Percentiles rank a stretch among this genome's conserved stretches.
Evolutionary conservation across 2,797 vertebrate species (phyloP).

Genomic region (Pagetopsis macropterus): DNA sequence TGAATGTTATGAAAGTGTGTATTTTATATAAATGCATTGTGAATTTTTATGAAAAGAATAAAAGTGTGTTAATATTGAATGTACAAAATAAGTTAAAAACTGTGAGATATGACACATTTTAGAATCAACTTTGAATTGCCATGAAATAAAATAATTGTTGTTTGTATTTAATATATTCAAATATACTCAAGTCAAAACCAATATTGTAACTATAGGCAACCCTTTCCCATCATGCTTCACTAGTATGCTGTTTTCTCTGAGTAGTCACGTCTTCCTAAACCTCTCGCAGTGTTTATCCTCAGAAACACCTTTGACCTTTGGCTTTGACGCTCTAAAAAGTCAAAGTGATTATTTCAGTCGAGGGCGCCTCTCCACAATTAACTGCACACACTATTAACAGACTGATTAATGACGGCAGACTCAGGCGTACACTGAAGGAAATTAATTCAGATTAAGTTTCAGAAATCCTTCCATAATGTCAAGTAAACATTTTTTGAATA

Average conservation of each 20-base stretch:
- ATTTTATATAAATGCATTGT: no score
- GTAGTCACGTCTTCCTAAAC: constrained; percentile 6
- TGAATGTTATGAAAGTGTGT: not conserved
- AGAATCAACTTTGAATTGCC: not conserved
- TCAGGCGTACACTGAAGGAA: constrained; percentile 22
- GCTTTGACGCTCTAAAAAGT: constrained; percentile 62
- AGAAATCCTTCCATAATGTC: constrained; percentile 48
- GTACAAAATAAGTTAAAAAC: no score
- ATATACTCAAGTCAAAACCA: not conserved
- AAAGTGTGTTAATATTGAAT: no score
- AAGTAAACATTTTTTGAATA: constrained; percentile 42
- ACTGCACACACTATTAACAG: constrained; percentile 52
- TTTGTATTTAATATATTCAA: not conserved
- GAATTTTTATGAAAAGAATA: no score
- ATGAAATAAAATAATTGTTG: not conserved
- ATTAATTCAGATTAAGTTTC: constrained; percentile 47
- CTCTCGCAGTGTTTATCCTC: constrained; percentile 48
- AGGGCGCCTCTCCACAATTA: constrained; percentile 72
- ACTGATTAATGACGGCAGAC: constrained; percentile 68
- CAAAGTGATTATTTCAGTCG: constrained; percentile 68
- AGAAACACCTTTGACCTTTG: constrained; percentile 70
- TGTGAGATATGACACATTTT: no score
- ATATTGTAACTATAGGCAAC: not conserved
- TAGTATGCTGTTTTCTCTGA: not conserved
- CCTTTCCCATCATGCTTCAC: constrained; percentile 35